Conservation (phyloP, 2,888 invertebrate genomes). For the Eledona agricola region DNA sequence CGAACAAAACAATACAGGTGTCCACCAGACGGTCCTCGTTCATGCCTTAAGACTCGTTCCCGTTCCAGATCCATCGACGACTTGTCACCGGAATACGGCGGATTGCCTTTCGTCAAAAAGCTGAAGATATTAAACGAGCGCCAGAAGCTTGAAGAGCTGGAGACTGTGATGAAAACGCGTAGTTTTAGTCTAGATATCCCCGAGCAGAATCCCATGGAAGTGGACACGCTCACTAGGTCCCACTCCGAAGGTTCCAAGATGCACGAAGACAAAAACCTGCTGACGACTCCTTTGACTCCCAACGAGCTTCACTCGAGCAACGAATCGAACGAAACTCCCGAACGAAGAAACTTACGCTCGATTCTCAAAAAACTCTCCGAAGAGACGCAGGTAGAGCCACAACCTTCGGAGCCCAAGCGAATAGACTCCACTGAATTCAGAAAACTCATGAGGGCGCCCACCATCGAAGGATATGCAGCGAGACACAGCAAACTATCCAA, state of each 20-base stretch:
- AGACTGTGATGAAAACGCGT: constrained; percentile 77
- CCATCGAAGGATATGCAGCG: constrained; percentile 88
- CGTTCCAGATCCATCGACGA: constrained; percentile 77
- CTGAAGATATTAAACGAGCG: constrained; percentile 88
- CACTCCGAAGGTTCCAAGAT: constrained; percentile 85
- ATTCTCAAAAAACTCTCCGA: constrained; percentile 85
- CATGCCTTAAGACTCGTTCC: background rate
- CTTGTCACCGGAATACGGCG: constrained; percentile 86
- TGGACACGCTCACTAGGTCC: constrained; percentile 74
- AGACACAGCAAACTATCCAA: constrained; percentile 88
- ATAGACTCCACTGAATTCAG: constrained; percentile 68
- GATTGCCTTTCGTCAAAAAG: constrained; percentile 87
- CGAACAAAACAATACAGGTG: constrained; percentile 73
- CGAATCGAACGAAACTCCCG: constrained; percentile 79
- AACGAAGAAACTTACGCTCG: constrained; percentile 82
- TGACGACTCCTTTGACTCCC: constrained; percentile 47
- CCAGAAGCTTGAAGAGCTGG: constrained; percentile 84
- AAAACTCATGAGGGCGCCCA: constrained; percentile 81
- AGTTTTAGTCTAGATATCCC: constrained; percentile 83
- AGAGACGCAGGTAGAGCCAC: constrained; percentile 59
- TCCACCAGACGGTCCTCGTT: too few relatives aligned
- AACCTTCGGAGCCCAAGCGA: constrained; percentile 48
- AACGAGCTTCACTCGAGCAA: constrained; percentile 65
- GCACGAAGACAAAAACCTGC: constrained; percentile 61
- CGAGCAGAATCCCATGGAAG: constrained; percentile 57